Percentiles rank a stretch among this genome's conserved stretches.
Conservation (phyloP, 2,113 vertebrate species). For the Anhinga rufa region DNA sequence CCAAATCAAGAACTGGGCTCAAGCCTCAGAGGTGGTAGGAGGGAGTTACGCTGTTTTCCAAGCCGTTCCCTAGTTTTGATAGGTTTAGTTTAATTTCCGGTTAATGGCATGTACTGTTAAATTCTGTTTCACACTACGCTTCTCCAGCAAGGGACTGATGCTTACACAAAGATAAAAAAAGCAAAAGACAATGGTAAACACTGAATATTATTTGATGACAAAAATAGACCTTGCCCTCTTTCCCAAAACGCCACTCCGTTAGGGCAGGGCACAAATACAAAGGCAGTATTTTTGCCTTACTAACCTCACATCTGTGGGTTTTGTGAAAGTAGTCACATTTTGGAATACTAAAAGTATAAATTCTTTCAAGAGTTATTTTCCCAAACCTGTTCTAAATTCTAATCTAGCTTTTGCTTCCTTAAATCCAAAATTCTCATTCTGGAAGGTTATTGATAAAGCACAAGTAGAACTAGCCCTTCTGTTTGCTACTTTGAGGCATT, state of each 20-base stretch:
- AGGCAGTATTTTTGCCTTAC: not conserved
- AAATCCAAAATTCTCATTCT: not conserved
- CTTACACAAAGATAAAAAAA: not conserved
- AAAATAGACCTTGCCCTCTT: not conserved
- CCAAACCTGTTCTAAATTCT: not conserved
- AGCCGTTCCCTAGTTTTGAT: not conserved
- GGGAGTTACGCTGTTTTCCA: not conserved
- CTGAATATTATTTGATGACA: not conserved
- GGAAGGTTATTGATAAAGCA: not conserved
- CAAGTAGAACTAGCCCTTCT: not conserved
- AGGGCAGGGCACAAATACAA: not conserved
- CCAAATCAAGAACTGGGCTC: not conserved
- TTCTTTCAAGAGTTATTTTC: not conserved
- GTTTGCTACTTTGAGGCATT: not conserved
- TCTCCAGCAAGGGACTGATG: not conserved
- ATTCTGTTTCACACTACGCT: not conserved
- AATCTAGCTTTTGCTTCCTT: not conserved
- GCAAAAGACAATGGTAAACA: not conserved
- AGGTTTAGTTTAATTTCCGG: not conserved
- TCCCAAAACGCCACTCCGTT: not conserved
- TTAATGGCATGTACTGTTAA: not conserved
- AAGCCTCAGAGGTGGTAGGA: not conserved
- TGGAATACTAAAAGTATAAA: not conserved
- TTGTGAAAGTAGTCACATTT: not conserved
- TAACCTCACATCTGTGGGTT: not conserved